Base-by-base conservation (phyloP, 2,888 invertebrate species). In the Andrena flavipes region DNA sequence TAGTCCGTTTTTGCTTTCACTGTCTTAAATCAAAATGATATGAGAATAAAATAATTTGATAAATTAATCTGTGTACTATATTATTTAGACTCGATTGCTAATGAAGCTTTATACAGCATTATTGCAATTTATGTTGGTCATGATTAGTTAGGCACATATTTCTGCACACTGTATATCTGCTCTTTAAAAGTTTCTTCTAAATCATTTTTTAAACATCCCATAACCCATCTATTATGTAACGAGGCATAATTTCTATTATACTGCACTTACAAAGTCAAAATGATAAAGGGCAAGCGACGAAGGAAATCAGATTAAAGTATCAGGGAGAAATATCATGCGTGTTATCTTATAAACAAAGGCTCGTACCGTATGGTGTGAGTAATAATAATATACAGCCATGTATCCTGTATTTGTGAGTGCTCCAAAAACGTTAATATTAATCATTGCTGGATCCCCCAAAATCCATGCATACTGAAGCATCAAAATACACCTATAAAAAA, bases 391-490 rank as follows among this genome's bases (percentile, higher is more conserved):
- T 73, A 97, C 94, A 82, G 95, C 84, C 79, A 96, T 93, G 92
- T 98, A 98, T 3, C 95, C 80, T 2, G 96, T 91, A 92, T 97
- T 98, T 69, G 97, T 94, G 0, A 95, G 94, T 80, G 97, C 94
- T 82, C 97, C 98, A 90, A 96, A 95, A 68, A 97, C 91, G 93
- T 98, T 98, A 26, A 98, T 97, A 90, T 95, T 95, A 65, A 97
- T 96, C 96, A 98, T 97, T 0, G 96, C 96, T 85, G 95, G 94
- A 91, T 98, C 98, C 64, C 96, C 94, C 80, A 98, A 94, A 62
- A 98, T 95, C 85, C 95, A 94, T 23, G 97, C 97, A 94, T 97
- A 97, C 91, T 97, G 96, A 81, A 98, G 94, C 95, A 97, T 97
- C 76, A 98, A 94, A 59, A 96, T 92, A 73, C 96, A 96, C 94